phyloP scores from a whole-genome alignment of 2,113 vertebrate species.

The Mus musculus region DNA sequence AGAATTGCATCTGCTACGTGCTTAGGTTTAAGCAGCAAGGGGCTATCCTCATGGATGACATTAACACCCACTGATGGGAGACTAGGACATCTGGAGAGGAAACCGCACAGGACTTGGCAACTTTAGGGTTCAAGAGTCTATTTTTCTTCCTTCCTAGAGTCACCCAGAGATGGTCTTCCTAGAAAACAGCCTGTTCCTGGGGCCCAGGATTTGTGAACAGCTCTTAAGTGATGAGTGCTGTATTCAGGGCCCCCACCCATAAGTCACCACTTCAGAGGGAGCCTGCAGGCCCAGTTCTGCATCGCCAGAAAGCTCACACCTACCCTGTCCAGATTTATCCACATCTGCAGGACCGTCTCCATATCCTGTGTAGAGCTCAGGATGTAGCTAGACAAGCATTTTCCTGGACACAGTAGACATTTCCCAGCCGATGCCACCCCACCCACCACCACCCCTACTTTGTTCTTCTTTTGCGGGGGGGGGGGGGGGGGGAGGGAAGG shows the following conservation, averaged over 20 bases:
- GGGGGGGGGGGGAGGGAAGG: too few relatives aligned
- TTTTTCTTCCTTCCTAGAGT: too few relatives aligned
- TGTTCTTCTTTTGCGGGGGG: neutral
- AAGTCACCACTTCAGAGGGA: neutral
- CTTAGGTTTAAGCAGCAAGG: too few relatives aligned
- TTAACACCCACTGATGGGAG: too few relatives aligned
- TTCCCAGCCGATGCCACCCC: too few relatives aligned
- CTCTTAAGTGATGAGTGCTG: neutral
- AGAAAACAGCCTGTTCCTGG: neutral
- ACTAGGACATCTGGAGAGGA: too few relatives aligned
- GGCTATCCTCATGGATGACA: too few relatives aligned
- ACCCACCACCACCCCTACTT: rapidly evolving
- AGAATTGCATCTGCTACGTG: too few relatives aligned
- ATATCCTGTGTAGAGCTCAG: neutral
- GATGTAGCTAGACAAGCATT: neutral
- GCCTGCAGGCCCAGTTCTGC: neutral
- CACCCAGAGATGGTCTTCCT: too few relatives aligned
- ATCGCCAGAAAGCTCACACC: neutral
- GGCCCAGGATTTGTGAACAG: neutral
- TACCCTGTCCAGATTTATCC: neutral
- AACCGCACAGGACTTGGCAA: too few relatives aligned
- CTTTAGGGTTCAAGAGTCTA: too few relatives aligned
- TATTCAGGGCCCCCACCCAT: neutral
- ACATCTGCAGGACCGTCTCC: neutral
- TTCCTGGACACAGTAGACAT: neutral